Conservation (phyloP, 2,888 invertebrate species). For the Empis livida region DNA sequence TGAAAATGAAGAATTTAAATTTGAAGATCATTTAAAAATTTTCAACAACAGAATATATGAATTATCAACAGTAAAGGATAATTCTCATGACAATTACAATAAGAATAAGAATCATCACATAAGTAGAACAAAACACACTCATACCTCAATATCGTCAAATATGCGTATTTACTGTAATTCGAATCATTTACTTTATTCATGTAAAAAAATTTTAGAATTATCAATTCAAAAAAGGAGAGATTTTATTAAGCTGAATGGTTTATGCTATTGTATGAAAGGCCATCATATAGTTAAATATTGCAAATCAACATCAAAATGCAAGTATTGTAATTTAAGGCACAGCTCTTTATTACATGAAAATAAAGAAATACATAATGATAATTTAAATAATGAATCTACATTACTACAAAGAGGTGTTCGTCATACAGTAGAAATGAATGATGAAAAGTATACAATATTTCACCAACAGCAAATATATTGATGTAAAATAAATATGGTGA, state of each 20-base stretch:
- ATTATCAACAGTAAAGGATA: background rate
- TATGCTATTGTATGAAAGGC: conserved; percentile 3
- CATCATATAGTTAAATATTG: conserved; percentile 1
- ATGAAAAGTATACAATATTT: too few relatives aligned
- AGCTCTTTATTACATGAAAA: conserved; percentile 5
- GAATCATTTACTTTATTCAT: background rate
- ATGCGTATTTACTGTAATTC: background rate
- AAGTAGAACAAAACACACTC: background rate
- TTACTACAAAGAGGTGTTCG: background rate
- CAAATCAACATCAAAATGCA: conserved; percentile 3
- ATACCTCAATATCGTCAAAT: background rate
- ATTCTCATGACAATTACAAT: background rate
- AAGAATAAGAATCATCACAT: background rate
- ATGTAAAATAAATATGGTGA: too few relatives aligned
- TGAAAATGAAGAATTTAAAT: too few relatives aligned
- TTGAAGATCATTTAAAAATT: background rate
- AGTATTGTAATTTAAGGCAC: conserved; percentile 2
- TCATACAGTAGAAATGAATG: too few relatives aligned
- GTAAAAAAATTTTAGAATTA: background rate
- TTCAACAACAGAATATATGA: background rate
- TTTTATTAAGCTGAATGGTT: conserved; percentile 4
- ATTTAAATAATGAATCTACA: background rate
- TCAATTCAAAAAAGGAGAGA: conserved; percentile 2
- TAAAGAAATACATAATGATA: too few relatives aligned
- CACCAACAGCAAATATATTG: too few relatives aligned